Conservation (phyloP, 1,140 invertebrate species). For the Drosophila guanche region DNA sequence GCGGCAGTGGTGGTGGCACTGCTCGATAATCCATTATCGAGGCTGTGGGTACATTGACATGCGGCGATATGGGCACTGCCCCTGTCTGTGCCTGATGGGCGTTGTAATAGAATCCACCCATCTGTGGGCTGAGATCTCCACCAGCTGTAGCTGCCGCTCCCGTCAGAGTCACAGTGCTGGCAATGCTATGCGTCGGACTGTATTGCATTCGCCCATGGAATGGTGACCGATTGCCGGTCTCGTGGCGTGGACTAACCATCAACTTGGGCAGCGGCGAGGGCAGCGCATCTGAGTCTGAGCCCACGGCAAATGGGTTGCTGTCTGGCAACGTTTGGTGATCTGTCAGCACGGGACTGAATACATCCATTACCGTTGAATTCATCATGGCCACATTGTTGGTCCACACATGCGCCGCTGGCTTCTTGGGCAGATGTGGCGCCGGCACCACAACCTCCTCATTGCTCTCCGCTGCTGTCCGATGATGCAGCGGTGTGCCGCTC, state of each 20-base stretch:
- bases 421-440: constrained; percentile 69
- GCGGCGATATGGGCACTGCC: constrained; percentile 80
- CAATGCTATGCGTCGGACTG: constrained; percentile 72
- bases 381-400: constrained; percentile 38
- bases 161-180: constrained; percentile 62
- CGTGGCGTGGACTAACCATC: constrained; percentile 73
- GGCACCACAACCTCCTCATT: constrained; percentile 60
- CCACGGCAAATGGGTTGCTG: constrained; percentile 41
- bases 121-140: constrained; percentile 63
- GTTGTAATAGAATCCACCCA: constrained; percentile 63
- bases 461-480: constrained; percentile 23
- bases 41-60: constrained; percentile 82
- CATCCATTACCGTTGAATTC: constrained; percentile 38
- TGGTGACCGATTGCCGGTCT: constrained; percentile 74
- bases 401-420: constrained; percentile 72
- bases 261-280: constrained; percentile 71
- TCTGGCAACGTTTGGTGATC: constrained; percentile 39
- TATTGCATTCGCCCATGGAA: constrained; percentile 74
- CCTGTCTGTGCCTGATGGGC: constrained; percentile 45
- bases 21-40: constrained; percentile 68
- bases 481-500: constrained; percentile 56
- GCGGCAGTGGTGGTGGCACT: constrained; percentile 79
- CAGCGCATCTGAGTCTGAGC: constrained; percentile 40
- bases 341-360: constrained; percentile 57
- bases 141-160: constrained; percentile 8